Evolutionary conservation across 2,888 invertebrate genomes (phyloP).

Genomic region (Cerceris rybyensis): DNA sequence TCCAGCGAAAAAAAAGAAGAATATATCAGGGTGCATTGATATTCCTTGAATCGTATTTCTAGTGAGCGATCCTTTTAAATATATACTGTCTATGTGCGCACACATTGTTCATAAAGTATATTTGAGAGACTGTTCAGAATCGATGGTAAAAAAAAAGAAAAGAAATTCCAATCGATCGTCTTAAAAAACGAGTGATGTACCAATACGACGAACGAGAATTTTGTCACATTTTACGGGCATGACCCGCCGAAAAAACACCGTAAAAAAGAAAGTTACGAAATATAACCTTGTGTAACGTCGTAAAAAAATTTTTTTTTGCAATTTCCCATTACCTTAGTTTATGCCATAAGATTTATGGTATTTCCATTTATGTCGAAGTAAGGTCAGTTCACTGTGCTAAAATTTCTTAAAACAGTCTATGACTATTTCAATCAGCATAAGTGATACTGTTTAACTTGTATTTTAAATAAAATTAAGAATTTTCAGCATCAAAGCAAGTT

Average conservation of each 20-base stretch:
- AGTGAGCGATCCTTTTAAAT: conserved; percentile 6
- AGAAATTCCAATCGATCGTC: conserved; percentile 51
- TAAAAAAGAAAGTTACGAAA: conserved; percentile 69
- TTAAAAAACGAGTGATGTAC: conserved; percentile 45
- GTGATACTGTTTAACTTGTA: neutral
- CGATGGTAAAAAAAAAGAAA: conserved; percentile 29
- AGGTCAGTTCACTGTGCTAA: neutral
- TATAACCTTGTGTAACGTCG: conserved; percentile 76
- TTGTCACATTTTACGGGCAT: conserved; percentile 60
- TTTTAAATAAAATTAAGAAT: conserved; percentile 16
- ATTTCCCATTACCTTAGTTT: conserved; percentile 36
- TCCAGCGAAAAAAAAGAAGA: neutral
- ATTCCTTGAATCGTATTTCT: conserved; percentile 7
- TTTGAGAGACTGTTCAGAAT: conserved; percentile 64
- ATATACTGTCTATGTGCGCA: conserved; percentile 14
- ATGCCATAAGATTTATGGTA: too few relatives aligned
- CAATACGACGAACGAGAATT: conserved; percentile 59
- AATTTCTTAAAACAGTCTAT: neutral
- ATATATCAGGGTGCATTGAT: conserved; percentile 6
- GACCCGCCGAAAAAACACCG: conserved; percentile 52
- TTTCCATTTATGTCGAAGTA: neutral
- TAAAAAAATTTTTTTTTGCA: conserved; percentile 43
- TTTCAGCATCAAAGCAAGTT: neutral
- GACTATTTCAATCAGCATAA: neutral
- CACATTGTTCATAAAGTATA: conserved; percentile 49